Evolutionary conservation across 1,140 invertebrate species (phyloP), one percentile per base, ranked within the genome.

Genomic region (Anastrepha obliqua): DNA sequence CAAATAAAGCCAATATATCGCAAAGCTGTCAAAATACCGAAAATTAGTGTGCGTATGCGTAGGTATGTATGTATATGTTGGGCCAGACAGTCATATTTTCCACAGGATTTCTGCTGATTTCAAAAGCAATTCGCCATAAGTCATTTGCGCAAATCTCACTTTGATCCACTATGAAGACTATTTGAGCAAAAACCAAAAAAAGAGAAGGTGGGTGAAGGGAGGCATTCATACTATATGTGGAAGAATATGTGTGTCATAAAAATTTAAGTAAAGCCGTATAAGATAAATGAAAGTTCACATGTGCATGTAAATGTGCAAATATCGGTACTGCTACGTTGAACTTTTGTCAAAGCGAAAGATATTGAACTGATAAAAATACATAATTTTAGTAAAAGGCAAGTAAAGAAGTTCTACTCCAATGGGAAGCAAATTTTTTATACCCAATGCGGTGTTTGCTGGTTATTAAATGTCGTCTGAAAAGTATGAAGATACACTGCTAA

Each of bases 221-320:
- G 29, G 11, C 3, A 74, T 29, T 29, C 15, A 74, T 74, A 55
- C 42, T 29, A 39, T 74, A 29, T 65, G 67, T 74, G n/a, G 42
- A 44, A 11, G n/a, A 58, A 81, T 55, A 51, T 90, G 89, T 89
- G 90, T 91, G 91, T 92, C 91, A 91, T 91, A 90, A 91, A 91
- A 92, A 90, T 90, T 91, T 88, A 89, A 89, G 88, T 89, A 87
- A 90, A 87, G 17, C 70, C 70, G 47, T 81, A 15, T 67, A 3
- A 55, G n/a, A 55, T n/a, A 29, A 9, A 44, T 70, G 5, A 8
- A 67, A 13, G 13, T 4, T 9, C 13, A 55, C 17, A 55, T 58
- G 17, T 11, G 13, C 15, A 74, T 6, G 70, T 47, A 15, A 7
- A 15, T 74, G 42, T 15, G 70, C 7, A 13, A 5, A 55, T 15